These are phyloP conservation scores for Pionites leucogaster DNA, from an alignment of 2,113 vertebrate species.

Conservation along the genomic window DNA sequence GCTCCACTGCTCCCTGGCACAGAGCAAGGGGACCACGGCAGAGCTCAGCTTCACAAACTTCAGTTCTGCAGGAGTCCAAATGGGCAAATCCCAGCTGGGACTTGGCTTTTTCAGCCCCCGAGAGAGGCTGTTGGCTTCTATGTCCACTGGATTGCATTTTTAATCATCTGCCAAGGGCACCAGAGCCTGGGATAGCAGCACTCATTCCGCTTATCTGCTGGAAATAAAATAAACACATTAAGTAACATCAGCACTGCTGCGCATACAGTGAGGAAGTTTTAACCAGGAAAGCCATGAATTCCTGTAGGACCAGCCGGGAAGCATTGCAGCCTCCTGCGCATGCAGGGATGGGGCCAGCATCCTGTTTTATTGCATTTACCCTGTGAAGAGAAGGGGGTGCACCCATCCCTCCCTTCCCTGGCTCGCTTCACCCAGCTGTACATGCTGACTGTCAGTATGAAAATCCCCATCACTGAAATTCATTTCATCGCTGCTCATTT, in stretches of 20 bases:
- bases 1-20: not conserved
- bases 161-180: not conserved
- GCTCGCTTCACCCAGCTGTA: not conserved
- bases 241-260: not conserved
- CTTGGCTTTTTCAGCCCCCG: not conserved
- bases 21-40: not conserved
- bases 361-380: not conserved
- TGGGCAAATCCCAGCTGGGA: not conserved
- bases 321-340: not conserved
- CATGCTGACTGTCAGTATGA: not conserved
- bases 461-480: not conserved
- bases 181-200: slow-evolving; percentile 21
- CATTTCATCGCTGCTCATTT: not conserved
- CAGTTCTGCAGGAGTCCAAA: not conserved
- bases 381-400: not conserved
- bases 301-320: not conserved
- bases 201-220: slow-evolving; percentile 8
- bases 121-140: not conserved
- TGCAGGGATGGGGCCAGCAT: not conserved
- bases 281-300: not conserved
- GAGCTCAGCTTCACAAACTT: not conserved
- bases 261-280: not conserved
- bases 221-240: slow-evolving; percentile 38
- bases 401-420: not conserved
- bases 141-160: not conserved